Percentiles rank a stretch among this genome's conserved stretches.
Conservation (phyloP, 2,888 invertebrate genomes). For the Ennomos erosarius region DNA sequence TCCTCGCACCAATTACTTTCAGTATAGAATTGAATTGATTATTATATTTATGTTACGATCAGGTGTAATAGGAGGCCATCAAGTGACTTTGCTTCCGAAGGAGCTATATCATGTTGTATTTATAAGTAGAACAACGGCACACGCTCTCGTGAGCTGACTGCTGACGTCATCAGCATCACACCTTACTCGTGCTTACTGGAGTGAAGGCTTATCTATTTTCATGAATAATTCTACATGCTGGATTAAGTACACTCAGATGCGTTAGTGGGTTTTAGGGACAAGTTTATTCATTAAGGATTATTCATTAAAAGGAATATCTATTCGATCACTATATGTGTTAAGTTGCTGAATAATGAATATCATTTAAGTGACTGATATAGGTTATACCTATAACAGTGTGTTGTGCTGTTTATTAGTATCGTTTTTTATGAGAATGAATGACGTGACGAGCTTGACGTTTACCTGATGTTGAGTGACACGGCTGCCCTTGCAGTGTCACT, state of each 20-base stretch:
- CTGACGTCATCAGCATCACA: constrained; percentile 28
- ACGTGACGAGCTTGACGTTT: no score
- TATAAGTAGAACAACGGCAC: neutral
- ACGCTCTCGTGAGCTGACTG: constrained; percentile 7
- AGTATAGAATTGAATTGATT: no score
- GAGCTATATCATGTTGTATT: constrained; percentile 3
- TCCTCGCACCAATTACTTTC: no score
- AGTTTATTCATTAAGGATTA: constrained; percentile 12
- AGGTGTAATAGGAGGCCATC: constrained; percentile 19
- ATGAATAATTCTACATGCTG: constrained; percentile 27
- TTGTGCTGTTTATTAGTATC: no score
- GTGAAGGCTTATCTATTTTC: constrained; percentile 14
- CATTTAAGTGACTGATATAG: no score
- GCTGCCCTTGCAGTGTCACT: no score
- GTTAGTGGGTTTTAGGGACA: constrained; percentile 22
- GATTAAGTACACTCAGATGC: constrained; percentile 9
- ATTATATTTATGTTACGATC: neutral
- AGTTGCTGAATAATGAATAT: no score
- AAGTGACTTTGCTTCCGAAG: constrained; percentile 19
- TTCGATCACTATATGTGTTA: no score
- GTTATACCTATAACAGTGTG: no score
- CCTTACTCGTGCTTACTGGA: constrained; percentile 21
- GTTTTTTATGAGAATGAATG: no score
- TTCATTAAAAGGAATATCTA: neutral
- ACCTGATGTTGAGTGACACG: no score